Percentiles rank a stretch among this genome's conserved stretches.
Conservation (phyloP, 2,113 vertebrate species). For the Struthidea cinerea region DNA sequence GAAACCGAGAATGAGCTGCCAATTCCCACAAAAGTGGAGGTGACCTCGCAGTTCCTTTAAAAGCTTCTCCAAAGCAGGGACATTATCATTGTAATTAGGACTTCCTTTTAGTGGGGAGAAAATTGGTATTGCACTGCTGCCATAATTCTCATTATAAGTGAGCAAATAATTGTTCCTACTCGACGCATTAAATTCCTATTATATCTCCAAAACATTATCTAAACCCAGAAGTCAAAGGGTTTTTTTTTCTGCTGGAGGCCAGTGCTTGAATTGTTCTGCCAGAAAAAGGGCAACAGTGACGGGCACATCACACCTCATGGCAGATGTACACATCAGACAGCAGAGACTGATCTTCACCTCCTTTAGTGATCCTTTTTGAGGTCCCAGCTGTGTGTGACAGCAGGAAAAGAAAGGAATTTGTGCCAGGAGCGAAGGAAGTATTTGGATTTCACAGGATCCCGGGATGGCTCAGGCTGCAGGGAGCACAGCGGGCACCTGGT, state of each 20-base stretch:
- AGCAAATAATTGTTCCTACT: not conserved
- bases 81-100: slow-evolving; percentile 15
- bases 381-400: not conserved
- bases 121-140: not conserved
- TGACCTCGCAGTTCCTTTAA: not conserved
- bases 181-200: not conserved
- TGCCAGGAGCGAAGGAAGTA: not conserved
- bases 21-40: not conserved
- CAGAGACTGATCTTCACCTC: not conserved
- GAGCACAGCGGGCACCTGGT: not conserved
- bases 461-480: not conserved
- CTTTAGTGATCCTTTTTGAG: not conserved
- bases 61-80: not conserved
- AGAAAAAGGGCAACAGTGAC: not conserved
- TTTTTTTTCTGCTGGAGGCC: not conserved
- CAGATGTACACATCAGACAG: not conserved
- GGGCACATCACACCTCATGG: not conserved
- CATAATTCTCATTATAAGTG: not conserved
- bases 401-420: not conserved
- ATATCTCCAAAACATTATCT: not conserved
- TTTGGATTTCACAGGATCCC: not conserved
- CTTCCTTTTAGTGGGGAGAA: not conserved
- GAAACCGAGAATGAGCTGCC: not conserved
- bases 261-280: not conserved
- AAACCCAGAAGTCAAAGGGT: not conserved